Evolutionary conservation across 2,888 invertebrate genomes (phyloP), one percentile per base, ranked within the genome.

Genomic region (Tillus elongatus): DNA sequence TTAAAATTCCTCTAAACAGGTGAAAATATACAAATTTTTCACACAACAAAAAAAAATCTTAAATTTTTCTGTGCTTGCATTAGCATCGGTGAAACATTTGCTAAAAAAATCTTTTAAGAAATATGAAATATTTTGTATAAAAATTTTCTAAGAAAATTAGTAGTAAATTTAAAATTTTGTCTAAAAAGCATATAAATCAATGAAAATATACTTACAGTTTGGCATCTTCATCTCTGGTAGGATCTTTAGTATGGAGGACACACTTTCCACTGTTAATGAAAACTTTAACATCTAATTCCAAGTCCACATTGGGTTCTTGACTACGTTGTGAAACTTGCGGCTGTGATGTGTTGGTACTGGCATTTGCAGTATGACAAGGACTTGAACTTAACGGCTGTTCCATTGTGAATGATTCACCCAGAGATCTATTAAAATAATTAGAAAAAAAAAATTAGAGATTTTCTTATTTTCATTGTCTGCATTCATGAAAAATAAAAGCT

Each of bases 261-360:
- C 96, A 97, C 66, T 95, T 92, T 4, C 96, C 96, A 53, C 91
- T 91, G 64, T 93, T 95, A 42, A 97, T 91, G 53, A 92, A 78
- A 30, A 96, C 93, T 67, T 93, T 93, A 3, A 97, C 88, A 61
- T 95, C 95, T 50, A 97, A 68, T 61, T 96, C 93, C 57, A 97
- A 85, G 65, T 96, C 95, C 36, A 96, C 88, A 58, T 88, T 92
- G 0, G 95, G 92, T 56, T 92, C 92, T 36, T 82, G 74, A 0
- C 78, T 72, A 58, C 79, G 80, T 27, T 54, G 53, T 3, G 46
- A 34, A 4, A 49, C 41, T 3, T 43, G 39, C 2, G 48, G 44
- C 34, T 30, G 15, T n/a, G n/a, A n/a, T n/a, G n/a, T n/a, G n/a
- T 8, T 50, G 49, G 3, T 51, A 49, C 40, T 39, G 13, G 43